Evolutionary conservation across 2,888 invertebrate species (phyloP).

Genomic region (Drosophila maculinotata): DNA sequence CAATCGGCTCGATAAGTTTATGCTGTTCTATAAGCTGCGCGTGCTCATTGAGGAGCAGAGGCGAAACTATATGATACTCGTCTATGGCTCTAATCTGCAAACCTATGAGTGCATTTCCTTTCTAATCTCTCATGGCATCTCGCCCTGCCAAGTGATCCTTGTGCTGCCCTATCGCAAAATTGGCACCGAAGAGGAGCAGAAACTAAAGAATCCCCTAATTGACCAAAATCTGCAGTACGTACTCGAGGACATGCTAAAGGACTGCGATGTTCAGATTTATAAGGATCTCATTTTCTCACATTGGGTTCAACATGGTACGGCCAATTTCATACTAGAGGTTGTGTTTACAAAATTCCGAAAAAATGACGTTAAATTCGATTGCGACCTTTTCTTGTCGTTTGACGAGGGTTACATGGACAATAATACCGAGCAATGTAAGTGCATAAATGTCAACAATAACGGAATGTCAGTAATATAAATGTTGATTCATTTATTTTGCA

Average conservation of each 20-base stretch:
- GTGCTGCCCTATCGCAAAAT: constrained; percentile 43
- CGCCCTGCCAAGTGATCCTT: constrained; percentile 43
- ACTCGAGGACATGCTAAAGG: constrained; percentile 59
- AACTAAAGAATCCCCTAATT: constrained; percentile 49
- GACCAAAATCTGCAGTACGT: constrained; percentile 67
- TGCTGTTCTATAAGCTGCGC: constrained; percentile 73
- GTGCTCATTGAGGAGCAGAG: constrained; percentile 39
- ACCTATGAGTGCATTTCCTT: constrained; percentile 77
- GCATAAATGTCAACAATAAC: too few species aligned
- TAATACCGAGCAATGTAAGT: constrained; percentile 35
- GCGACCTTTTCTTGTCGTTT: constrained; percentile 80
- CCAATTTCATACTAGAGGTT: constrained; percentile 60
- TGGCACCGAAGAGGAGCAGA: constrained; percentile 26
- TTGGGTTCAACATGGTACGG: constrained; percentile 43
- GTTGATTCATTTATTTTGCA: constrained; percentile 6
- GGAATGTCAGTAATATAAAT: too few species aligned
- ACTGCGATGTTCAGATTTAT: constrained; percentile 56
- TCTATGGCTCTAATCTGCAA: constrained; percentile 73
- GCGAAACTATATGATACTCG: constrained; percentile 47
- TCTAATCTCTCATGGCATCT: constrained; percentile 65
- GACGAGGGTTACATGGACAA: constrained; percentile 48
- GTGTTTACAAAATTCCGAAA: constrained; percentile 51
- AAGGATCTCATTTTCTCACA: constrained; percentile 48
- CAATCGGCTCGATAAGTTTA: constrained; percentile 73
- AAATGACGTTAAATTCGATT: constrained; percentile 45